A percentile compares a stretch with the other conserved stretches of the same genome.
These are phyloP conservation scores for Leptobrachium ailaonicum DNA, from an alignment of 2,113 vertebrate species.

Conservation along the genomic window DNA sequence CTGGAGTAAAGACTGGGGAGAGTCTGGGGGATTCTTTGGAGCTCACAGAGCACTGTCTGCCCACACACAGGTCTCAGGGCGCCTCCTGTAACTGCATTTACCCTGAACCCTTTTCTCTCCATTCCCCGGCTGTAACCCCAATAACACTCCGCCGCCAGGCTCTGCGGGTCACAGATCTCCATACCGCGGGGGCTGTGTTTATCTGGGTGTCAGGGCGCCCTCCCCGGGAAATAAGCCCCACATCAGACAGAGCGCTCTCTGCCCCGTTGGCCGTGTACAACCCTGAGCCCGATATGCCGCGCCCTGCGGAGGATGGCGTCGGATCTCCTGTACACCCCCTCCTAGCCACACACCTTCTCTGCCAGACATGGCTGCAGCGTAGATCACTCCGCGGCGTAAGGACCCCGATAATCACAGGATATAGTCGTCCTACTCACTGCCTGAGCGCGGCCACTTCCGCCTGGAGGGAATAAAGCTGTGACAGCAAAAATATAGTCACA, in stretches of 20 bases:
- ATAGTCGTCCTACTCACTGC: not conserved
- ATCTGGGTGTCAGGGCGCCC: not conserved
- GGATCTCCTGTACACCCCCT: conserved; percentile 28
- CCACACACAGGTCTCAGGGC: too few relatives aligned
- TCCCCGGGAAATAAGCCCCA: not conserved
- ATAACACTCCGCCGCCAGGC: too few relatives aligned
- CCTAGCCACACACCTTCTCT: conserved; percentile 66
- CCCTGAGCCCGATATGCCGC: not conserved
- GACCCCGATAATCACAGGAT: conserved; percentile 52
- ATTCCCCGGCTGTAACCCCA: too few relatives aligned
- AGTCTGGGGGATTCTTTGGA: too few relatives aligned
- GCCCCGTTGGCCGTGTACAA: not conserved
- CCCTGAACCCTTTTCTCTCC: too few relatives aligned
- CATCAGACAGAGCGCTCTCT: not conserved
- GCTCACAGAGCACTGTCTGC: too few relatives aligned
- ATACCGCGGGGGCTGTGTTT: too few relatives aligned
- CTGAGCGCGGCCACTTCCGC: conserved; percentile 1
- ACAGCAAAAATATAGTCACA: too few relatives aligned
- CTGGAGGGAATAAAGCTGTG: too few relatives aligned
- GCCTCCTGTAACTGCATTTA: too few relatives aligned
- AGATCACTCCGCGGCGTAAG: conserved; percentile 48
- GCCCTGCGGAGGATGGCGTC: conserved; percentile 8
- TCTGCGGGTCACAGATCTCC: too few relatives aligned
- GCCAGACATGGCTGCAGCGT: conserved; percentile 65
- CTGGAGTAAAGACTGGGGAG: too few relatives aligned